Evolutionary conservation across 2,888 invertebrate genomes (phyloP), one percentile per base, ranked within the genome.

Genomic region (Drosophila prolongata): DNA sequence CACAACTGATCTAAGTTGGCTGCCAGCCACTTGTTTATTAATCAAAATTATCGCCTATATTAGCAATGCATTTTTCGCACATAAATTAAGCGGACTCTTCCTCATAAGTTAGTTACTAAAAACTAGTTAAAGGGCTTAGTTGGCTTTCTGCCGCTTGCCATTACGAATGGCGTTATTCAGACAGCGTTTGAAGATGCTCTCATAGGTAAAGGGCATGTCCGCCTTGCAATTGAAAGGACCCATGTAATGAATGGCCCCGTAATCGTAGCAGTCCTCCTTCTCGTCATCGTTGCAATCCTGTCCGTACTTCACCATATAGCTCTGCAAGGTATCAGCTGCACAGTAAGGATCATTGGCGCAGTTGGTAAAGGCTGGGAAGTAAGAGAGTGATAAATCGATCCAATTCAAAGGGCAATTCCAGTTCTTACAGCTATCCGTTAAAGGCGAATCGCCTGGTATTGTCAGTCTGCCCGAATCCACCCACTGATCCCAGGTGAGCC

Each of bases 401-500:
- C 24, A 24, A 14, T 6, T 24, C n/a, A 0, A 10, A 9, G n/a
- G 6, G n/a, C n/a, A n/a, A n/a, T 11, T n/a, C 1, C 24, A 1
- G 3, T 6, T 76, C 78, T 75, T 69, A 91, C 91, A 83, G 44
- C 56, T 75, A 14, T 78, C 75, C 0, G 83, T 68, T 6, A 73
- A 14, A 1, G 80, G 65, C 10, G 80, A 61, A 40, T 91, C 90
- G 3, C 81, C 88, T 4, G 75, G 27, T 13, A 88, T 59, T 2
- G 90, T 91, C 44, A 88, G 75, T 40, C 91, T 88, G 1, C 91
- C 92, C n/a, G 87, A 73, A 89, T 97, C 97, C 1, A 95, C 93
- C 97, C 97, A 97, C 90, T 97, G 97, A 0, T 95, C 95, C 95
- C 96, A 96, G 1, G 97, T 97, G 79, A 97, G 95, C 55, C 94